Evolutionary conservation across 2,888 invertebrate genomes (phyloP), one percentile per base, ranked within the genome.

Genomic region (Torymus tubicola): DNA sequence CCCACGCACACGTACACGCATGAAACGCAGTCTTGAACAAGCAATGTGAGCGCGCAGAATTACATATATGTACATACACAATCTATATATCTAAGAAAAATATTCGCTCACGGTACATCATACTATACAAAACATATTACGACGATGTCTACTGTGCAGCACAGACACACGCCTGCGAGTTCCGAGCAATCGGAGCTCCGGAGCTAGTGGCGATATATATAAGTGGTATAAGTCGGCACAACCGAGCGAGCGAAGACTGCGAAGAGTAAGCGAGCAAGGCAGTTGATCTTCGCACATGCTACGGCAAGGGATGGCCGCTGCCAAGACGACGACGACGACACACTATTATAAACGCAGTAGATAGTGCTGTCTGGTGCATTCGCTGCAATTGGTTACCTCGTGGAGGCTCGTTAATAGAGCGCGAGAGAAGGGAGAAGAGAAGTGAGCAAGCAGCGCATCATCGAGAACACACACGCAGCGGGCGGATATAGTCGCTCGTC

Each of bases 321-420:
- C 42, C 42, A 24, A 63, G 14, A 2, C 50, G 16, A 53, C 21
- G 21, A 42, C 42, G 42, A 31, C 31, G 31, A 31, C 42, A 8
- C 14, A 14, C 42, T 24, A 31, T 21, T 21, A 21, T 21, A 21
- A 21, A 21, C 24, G 57, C 16, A 57, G 64, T 42, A 64, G 24
- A 24, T 10, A 64, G 24, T 14, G 12, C 4, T 63, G 14, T 12
- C 11, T 14, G 57, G 42, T 65, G 21, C 31, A 60, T 14, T 10
- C 10, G 5, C 14, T 55, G 50, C 42, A 60, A 72, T 78, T 78
- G 78, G 72, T n/a, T 14, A 24, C 53, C 61, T 60, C 24, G 24
- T n/a, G 78, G 67, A 73, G 71, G 71, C 78, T 73, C 71, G 72
- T 63, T 68, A 78, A 57, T 61, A 73, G 72, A 57, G 42, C 31